Evolutionary conservation across 1,140 invertebrate species (phyloP), one percentile per base, ranked within the genome.

Genomic region (Drosophila neocordata): DNA sequence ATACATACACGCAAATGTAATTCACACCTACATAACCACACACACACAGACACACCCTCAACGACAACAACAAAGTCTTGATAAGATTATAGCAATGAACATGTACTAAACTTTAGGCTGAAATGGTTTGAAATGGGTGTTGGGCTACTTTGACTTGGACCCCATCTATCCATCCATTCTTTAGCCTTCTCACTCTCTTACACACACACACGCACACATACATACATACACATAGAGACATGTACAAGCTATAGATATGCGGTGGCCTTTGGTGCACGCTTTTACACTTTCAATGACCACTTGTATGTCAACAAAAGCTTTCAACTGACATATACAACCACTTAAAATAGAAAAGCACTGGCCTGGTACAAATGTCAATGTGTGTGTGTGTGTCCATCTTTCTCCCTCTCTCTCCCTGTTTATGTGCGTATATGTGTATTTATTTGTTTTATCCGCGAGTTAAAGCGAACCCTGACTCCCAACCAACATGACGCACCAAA

Each of bases 261-360:
- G 20, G 20, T 20, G 18, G 4, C 58, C 74, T 66, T 60, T 55
- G 55, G 44, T 70, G 69, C 70, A 81, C 64, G 78, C 78, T 75
- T 87, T 82, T 85, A 88, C 82, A 87, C 83, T 82, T 67, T 87
- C 83, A 82, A 88, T 87, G 82, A 81, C 83, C 82, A 87, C 82
- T 87, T 82, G 82, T 79, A 88, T 88, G 82, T 88, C 83, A 87
- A 76, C 82, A 88, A 79, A 87, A 79, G 82, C 83, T 82, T 88
- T 88, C 82, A 79, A 73, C 82, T 82, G 82, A 81, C 83, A 88
- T 82, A 87, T 88, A 87, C 82, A 87, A 88, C 75, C 82, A 87
- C 82, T 87, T 87, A 87, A 79, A 88, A 88, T 76, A 82, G 83
- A 73, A 78, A 75, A 78, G 70, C 70, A 76, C 56, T 78, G 82